Evolutionary conservation across 2,113 vertebrate genomes (phyloP).

Genomic region (Myotis brandtii): DNA sequence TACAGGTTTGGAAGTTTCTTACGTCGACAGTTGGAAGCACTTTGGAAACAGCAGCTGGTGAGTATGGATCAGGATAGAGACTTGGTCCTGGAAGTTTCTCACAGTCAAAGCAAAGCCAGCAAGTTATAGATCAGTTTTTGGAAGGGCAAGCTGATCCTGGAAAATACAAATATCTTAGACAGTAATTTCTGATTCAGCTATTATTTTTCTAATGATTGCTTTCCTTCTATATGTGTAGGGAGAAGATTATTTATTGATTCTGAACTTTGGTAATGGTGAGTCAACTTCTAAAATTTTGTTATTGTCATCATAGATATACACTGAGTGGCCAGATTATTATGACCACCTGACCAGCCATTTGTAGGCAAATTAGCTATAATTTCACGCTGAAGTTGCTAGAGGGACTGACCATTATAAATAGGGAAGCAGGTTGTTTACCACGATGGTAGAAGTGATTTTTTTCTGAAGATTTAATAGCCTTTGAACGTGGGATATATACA

Average conservation of each 20-base stretch:
- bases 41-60: not conserved
- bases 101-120: not conserved
- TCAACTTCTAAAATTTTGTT: not conserved
- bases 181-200: not conserved
- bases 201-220: not conserved
- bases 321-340: too few relatives aligned
- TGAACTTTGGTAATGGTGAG: not conserved
- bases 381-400: too few relatives aligned
- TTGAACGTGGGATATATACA: too few relatives aligned
- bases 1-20: not conserved
- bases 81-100: not conserved
- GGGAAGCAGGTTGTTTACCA: too few relatives aligned
- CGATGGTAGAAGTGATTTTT: too few relatives aligned
- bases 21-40: not conserved
- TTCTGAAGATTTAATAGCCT: too few relatives aligned
- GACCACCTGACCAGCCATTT: too few relatives aligned
- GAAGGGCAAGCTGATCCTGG: not conserved
- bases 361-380: too few relatives aligned
- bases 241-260: not conserved
- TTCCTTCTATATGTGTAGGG: not conserved
- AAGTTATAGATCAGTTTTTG: not conserved
- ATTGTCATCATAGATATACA: not conserved
- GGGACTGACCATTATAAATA: too few relatives aligned
- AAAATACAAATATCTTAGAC: not conserved
- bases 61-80: not conserved